Evolutionary conservation across 2,888 invertebrate species (phyloP).

Genomic region (Calameuta idolon): DNA sequence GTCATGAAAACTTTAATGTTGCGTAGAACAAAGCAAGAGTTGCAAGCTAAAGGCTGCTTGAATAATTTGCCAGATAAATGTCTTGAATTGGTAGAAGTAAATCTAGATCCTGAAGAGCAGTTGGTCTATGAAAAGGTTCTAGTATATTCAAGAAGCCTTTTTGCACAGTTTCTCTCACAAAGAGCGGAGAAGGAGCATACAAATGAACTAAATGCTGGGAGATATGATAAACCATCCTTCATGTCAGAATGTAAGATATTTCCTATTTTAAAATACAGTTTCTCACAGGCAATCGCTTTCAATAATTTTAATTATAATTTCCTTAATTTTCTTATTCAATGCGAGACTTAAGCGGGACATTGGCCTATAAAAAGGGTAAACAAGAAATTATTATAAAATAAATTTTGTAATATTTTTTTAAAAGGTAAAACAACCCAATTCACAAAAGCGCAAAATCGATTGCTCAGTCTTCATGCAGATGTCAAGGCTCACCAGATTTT

Average conservation of each 20-base stretch:
- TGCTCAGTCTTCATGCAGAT: slow-evolving; percentile 56
- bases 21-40: slow-evolving; percentile 87
- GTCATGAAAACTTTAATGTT: slow-evolving; percentile 88
- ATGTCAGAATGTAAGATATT: slow-evolving; percentile 8
- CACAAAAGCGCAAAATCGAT: slow-evolving; percentile 55
- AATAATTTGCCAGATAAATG: slow-evolving; percentile 74
- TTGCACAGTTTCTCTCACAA: slow-evolving; percentile 82
- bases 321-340: too few species aligned
- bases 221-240: slow-evolving; percentile 33
- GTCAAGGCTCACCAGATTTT: slow-evolving; percentile 76
- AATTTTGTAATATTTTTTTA: not conserved
- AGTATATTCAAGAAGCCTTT: slow-evolving; percentile 79
- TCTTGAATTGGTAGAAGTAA: slow-evolving; percentile 72
- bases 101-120: slow-evolving; percentile 77
- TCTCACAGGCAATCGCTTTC: not conserved
- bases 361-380: too few species aligned
- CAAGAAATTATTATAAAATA: too few species aligned
- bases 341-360: too few species aligned
- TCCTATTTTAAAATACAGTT: not conserved
- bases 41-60: slow-evolving; percentile 75
- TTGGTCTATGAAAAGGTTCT: slow-evolving; percentile 83
- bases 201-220: slow-evolving; percentile 42
- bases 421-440: slow-evolving; percentile 50
- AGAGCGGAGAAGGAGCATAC: slow-evolving; percentile 75
- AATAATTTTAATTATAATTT: too few species aligned